These are phyloP conservation scores for Cataglyphis cursor DNA, from an alignment of 2,888 invertebrate genomes.

Conservation along the genomic window DNA sequence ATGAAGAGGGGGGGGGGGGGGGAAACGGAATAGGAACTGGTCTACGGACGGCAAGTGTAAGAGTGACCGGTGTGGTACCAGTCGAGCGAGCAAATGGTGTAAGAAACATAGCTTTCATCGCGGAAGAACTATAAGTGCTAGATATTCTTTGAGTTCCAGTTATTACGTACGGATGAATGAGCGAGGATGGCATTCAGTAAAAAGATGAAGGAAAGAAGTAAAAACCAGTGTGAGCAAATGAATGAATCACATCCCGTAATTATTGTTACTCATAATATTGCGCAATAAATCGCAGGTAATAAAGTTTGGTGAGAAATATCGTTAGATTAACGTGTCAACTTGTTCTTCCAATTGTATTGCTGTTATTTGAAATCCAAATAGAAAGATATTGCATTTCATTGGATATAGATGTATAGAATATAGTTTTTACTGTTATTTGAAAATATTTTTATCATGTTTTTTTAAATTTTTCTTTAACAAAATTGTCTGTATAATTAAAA, in stretches of 20 bases:
- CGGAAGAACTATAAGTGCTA: constrained; percentile 42
- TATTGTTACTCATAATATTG: constrained; percentile 4
- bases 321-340: neutral
- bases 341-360: neutral
- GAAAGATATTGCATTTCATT: neutral
- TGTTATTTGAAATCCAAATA: neutral
- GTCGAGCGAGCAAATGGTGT: constrained; percentile 64
- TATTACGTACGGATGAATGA: constrained; percentile 32
- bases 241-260: constrained; percentile 23
- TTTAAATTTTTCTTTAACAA: neutral
- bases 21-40: constrained; percentile 56
- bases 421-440: neutral
- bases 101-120: constrained; percentile 51
- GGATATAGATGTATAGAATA: neutral
- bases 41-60: constrained; percentile 61
- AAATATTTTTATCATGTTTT: neutral
- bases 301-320: neutral
- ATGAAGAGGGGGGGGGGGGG: neutral
- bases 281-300: constrained; percentile 16
- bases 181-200: neutral
- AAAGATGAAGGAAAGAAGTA: neutral
- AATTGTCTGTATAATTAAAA: neutral
- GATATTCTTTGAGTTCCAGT: constrained; percentile 32
- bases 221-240: constrained; percentile 10
- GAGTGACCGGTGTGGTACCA: constrained; percentile 69